These are phyloP conservation scores for Nipponia nippon DNA, from an alignment of 2,113 vertebrate genomes.

Conservation along the genomic window DNA sequence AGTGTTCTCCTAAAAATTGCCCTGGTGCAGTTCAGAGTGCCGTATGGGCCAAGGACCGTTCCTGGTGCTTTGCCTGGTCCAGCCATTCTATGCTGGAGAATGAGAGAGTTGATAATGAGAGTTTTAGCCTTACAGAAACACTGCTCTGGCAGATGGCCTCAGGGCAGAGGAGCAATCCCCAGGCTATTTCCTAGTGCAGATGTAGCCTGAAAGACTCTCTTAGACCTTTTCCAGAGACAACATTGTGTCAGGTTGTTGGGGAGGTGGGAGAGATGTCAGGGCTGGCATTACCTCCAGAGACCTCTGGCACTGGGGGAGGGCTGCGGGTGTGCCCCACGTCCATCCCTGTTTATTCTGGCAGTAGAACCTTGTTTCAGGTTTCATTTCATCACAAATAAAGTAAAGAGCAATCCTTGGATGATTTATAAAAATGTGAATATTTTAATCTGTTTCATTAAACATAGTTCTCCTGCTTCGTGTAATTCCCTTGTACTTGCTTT, in stretches of 20 bases:
- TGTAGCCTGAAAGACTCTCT: background rate
- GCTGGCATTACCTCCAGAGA: background rate
- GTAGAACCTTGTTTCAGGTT: background rate
- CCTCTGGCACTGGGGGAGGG: background rate
- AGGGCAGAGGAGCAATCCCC: background rate
- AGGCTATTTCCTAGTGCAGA: background rate
- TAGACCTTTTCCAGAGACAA: background rate
- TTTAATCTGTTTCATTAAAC: constrained; percentile 4
- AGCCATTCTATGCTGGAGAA: background rate
- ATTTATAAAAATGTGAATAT: constrained; percentile 12
- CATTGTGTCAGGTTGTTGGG: background rate
- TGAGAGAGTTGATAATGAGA: background rate
- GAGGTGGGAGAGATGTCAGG: background rate
- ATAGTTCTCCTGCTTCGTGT: background rate
- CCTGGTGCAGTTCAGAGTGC: background rate
- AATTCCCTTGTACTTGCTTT: background rate
- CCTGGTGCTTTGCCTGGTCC: background rate
- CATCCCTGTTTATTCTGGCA: background rate
- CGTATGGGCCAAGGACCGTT: background rate
- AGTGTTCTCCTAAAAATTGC: background rate
- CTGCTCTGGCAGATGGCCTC: background rate
- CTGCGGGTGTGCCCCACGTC: background rate
- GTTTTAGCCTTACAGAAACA: background rate
- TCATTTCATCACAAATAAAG: constrained; percentile 28
- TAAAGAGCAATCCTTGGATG: background rate